These are phyloP conservation scores for Hippocampus comes DNA, from an alignment of 2,113 vertebrate species.

Conservation along the genomic window DNA sequence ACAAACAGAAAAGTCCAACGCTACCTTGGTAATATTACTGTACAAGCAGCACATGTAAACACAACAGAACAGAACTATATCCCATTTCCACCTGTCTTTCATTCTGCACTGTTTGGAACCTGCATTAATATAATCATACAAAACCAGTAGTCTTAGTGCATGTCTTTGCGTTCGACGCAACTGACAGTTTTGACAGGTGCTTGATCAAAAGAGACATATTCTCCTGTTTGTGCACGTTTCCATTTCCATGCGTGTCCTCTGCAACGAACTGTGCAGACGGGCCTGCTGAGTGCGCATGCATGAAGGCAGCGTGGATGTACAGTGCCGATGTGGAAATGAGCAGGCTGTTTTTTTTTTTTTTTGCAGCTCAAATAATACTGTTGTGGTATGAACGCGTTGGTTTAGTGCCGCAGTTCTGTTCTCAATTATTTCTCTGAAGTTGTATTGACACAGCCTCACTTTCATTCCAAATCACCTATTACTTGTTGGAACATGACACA, in stretches of 20 bases:
- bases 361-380: slow-evolving; percentile 42
- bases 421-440: slow-evolving; percentile 38
- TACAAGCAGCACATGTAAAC: neutral
- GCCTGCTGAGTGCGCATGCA: slow-evolving; percentile 53
- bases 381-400: slow-evolving; percentile 54
- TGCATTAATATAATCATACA: slow-evolving; percentile 26
- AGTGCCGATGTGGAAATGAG: slow-evolving; percentile 43
- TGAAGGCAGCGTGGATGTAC: slow-evolving; percentile 39
- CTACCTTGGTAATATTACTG: neutral
- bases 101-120: slow-evolving; percentile 11
- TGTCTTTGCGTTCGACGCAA: slow-evolving; percentile 31
- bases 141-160: slow-evolving; percentile 30
- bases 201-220: slow-evolving; percentile 33
- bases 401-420: slow-evolving; percentile 35
- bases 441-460: slow-evolving; percentile 43
- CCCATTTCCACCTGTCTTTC: slow-evolving; percentile 23
- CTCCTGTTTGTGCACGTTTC: slow-evolving; percentile 30
- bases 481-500: slow-evolving; percentile 56
- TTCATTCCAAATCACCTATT: slow-evolving; percentile 31
- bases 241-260: slow-evolving; percentile 22
- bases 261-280: slow-evolving; percentile 46
- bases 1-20: neutral
- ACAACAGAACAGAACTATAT: slow-evolving; percentile 8
- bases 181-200: slow-evolving; percentile 47
- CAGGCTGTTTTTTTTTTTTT: neutral